Evolutionary conservation across 1,140 invertebrate genomes (phyloP).

Genomic region (Amphibalanus amphitrite): DNA sequence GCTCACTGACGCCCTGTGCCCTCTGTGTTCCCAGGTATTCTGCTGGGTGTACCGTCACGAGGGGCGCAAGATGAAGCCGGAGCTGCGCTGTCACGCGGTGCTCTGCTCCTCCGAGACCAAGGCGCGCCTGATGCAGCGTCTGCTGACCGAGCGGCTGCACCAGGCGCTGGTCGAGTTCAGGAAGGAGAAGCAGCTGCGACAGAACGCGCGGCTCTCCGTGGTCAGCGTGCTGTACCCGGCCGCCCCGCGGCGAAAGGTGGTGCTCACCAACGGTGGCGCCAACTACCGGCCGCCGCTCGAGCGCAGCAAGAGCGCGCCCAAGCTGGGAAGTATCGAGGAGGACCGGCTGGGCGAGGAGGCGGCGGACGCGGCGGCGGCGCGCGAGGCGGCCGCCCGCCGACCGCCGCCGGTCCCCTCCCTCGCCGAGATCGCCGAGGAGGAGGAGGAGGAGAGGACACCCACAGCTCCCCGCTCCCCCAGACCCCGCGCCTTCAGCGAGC

Average conservation of each 20-base stretch:
- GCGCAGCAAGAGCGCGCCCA: slow-evolving; percentile 85
- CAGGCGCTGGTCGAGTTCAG: slow-evolving; percentile 86
- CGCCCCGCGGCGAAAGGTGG: slow-evolving; percentile 29
- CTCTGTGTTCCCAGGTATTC: slow-evolving; percentile 40
- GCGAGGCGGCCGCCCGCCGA: background rate
- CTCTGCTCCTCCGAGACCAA: slow-evolving; percentile 64
- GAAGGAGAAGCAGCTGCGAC: slow-evolving; percentile 75
- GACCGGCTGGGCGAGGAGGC: slow-evolving; percentile 40
- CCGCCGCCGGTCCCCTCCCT: background rate
- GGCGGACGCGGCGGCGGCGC: background rate
- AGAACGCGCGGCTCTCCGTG: slow-evolving; percentile 83
- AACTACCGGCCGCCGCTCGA: slow-evolving; percentile 72
- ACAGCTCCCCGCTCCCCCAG: background rate
- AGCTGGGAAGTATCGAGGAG: slow-evolving; percentile 85
- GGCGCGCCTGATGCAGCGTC: slow-evolving; percentile 46
- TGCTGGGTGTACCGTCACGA: slow-evolving; percentile 73
- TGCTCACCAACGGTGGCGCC: slow-evolving; percentile 14
- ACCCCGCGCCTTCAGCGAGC: background rate
- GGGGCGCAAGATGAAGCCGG: slow-evolving; percentile 83
- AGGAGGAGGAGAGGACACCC: background rate
- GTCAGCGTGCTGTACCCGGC: slow-evolving; percentile 56
- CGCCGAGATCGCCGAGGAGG: background rate
- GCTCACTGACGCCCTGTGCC: too few relatives aligned
- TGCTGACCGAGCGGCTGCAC: slow-evolving; percentile 46
- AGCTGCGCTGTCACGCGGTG: slow-evolving; percentile 92